Evolutionary conservation across 2,797 vertebrate genomes (phyloP).

Genomic region (Gallinago nigripennis): DNA sequence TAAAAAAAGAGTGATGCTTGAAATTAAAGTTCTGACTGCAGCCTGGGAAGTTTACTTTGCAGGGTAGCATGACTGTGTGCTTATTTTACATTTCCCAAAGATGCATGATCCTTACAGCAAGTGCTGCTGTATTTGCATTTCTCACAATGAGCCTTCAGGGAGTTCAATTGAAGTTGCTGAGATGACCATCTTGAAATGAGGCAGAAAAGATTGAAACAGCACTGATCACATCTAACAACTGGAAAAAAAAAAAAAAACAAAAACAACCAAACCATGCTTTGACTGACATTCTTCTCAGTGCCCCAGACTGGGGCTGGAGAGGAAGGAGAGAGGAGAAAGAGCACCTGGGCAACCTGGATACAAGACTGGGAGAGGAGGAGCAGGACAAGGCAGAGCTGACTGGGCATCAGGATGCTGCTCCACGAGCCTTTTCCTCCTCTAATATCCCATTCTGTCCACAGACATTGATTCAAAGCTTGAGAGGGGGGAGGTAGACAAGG

Average conservation of each 20-base stretch:
- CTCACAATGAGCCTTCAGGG: background rate
- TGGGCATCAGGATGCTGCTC: background rate
- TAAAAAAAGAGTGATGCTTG: background rate
- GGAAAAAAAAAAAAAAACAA: background rate
- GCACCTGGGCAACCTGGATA: background rate
- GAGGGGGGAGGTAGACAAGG: background rate
- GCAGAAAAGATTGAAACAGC: background rate
- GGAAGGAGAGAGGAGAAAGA: background rate
- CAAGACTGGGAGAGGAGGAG: background rate
- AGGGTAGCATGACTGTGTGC: background rate
- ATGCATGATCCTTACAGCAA: background rate
- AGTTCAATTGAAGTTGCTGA: background rate
- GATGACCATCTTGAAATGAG: background rate
- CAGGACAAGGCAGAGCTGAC: background rate
- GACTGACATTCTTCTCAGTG: background rate
- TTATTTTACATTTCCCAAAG: conserved; percentile 5
- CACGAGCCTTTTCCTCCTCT: background rate
- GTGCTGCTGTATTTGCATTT: background rate
- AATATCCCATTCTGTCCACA: background rate
- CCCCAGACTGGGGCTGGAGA: background rate
- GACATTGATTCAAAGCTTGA: background rate
- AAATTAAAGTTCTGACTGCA: background rate
- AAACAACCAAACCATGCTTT: background rate
- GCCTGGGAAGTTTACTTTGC: background rate
- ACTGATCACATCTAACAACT: background rate